These are phyloP conservation scores for Emydoidea blandingii DNA, from an alignment of 2,797 vertebrate genomes.

Conservation along the genomic window DNA sequence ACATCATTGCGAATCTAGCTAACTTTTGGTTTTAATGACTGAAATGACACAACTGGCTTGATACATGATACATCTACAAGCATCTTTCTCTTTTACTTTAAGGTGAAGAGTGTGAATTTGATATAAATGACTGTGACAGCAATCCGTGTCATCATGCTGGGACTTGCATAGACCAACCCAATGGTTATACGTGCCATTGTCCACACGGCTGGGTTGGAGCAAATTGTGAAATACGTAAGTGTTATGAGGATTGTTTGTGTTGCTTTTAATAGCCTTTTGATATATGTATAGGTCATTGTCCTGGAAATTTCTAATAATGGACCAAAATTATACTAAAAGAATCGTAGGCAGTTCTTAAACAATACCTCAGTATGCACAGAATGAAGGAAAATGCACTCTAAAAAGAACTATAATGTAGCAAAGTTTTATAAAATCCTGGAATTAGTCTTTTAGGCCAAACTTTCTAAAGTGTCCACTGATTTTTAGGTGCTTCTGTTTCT, in stretches of 20 bases:
- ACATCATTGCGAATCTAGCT: neutral
- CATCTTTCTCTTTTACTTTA: neutral
- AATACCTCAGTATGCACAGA: neutral
- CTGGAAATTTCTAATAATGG: neutral
- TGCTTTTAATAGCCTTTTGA: neutral
- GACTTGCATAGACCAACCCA: constrained; percentile 94
- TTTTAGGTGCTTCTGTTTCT: neutral
- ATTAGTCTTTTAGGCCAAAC: neutral
- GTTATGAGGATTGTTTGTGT: neutral
- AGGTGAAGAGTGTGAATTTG: constrained; percentile 93
- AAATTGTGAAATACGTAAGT: constrained; percentile 98
- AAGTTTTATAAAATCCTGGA: neutral
- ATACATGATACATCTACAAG: neutral
- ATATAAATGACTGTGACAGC: constrained; percentile 95
- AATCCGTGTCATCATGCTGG: constrained; percentile 95
- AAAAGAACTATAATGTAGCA: neutral
- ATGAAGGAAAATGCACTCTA: neutral
- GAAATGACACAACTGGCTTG: neutral
- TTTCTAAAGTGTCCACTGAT: neutral
- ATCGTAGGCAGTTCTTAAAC: neutral
- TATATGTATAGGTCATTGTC: neutral
- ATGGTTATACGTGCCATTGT: constrained; percentile 94
- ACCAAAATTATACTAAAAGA: neutral
- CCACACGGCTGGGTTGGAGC: constrained; percentile 95
- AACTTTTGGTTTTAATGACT: neutral